Base-by-base conservation (phyloP, 2,113 vertebrate genomes). In the Calidris pygmaea region DNA sequence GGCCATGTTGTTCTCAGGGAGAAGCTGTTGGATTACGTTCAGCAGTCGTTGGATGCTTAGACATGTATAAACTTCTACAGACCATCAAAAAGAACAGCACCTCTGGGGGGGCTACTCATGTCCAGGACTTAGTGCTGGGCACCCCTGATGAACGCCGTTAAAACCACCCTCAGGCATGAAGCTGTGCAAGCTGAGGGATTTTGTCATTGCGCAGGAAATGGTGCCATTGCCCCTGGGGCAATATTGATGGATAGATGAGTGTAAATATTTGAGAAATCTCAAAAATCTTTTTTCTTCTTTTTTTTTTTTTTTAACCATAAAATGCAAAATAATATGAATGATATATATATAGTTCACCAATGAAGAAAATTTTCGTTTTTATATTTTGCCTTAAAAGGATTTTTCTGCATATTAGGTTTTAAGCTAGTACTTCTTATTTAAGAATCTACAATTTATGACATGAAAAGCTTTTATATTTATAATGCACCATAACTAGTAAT, bases 381-480 rank as follows among this genome's bases (percentile, higher is more conserved):
- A 75, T 87, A 62, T 93, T 92, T 87, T 93, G 12, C 47, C 80
- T 82, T 93, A 55, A 96, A 93, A 96, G 85, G 84, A 93, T 97
- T 93, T 93, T 94, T 95, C 94, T 97, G 77, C 87, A 8, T 90
- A 78, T 92, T 97, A 92, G 85, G 26, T 73, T 97, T 86, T 79
- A 97, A 96, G 48, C 37, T 91, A 65, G 87, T 96, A 90, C 92
- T 96, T 97, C 52, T 87, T 93, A 93, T 97, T 96, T 96, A 97
- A 97, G 78, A 78, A 92, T 86, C 77, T 84, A 75, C 13, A 90
- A 97, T 96, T 98, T 98, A 97, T 94, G 89, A 63, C 67, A 74
- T 85, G 94, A 97, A 96, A 96, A 85, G 77, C 52, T 97, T 97
- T 96, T 95, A 91, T 97, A 95, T 97, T 97, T 95, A 94, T 95